Conservation (phyloP, 2,797 vertebrate genomes). For the Myripristis murdjan region DNA sequence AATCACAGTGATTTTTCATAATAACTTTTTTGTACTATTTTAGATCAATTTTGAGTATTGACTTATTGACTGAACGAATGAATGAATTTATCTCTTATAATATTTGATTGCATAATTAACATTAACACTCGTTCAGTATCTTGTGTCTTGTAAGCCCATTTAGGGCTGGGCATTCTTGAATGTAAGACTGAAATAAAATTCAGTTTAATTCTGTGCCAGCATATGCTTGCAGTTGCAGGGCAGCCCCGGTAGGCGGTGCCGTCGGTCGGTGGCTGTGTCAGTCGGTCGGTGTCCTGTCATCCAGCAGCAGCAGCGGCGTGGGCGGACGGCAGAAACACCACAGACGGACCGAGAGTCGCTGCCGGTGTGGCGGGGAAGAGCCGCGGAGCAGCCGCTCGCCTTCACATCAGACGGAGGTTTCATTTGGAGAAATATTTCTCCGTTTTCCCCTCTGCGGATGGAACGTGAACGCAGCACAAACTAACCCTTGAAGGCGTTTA, state of each 20-base stretch:
- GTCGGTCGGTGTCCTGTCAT: conserved; percentile 18
- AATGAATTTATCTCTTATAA: no score
- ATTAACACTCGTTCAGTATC: no score
- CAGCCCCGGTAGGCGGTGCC: conserved; percentile 10
- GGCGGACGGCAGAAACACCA: conserved; percentile 6
- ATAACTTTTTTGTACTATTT: no score
- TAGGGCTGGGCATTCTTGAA: no score
- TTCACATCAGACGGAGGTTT: no score
- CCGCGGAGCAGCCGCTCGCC: neutral
- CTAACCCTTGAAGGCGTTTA: conserved; percentile 36
- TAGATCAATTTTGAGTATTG: no score
- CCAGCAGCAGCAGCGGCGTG: conserved; percentile 30
- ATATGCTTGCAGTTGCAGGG: neutral
- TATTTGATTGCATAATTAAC: no score
- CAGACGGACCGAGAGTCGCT: neutral
- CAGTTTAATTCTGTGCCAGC: neutral
- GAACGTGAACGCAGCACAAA: conserved; percentile 22
- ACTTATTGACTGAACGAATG: no score
- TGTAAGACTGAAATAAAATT: no score
- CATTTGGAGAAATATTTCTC: neutral
- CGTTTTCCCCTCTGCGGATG: neutral
- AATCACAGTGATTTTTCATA: no score
- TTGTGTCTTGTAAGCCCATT: no score
- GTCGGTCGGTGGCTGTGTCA: conserved; percentile 20
- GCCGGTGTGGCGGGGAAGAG: conserved; percentile 1